These are phyloP conservation scores for Fulmarus glacialis DNA, from an alignment of 2,113 vertebrate species.

Conservation along the genomic window DNA sequence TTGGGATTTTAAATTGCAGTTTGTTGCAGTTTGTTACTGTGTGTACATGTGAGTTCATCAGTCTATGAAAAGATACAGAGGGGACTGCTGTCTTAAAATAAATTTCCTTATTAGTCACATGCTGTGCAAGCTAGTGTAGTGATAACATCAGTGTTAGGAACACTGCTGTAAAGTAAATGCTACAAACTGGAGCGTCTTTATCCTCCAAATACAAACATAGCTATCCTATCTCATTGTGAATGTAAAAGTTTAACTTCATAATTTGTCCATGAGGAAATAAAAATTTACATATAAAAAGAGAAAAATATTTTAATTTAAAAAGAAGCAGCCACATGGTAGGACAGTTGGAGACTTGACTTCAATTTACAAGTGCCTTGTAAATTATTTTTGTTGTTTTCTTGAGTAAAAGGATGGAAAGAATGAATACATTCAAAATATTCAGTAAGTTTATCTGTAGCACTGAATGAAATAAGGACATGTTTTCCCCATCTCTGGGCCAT, in stretches of 20 bases:
- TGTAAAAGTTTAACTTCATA: not conserved
- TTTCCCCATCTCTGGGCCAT: not conserved
- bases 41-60: not conserved
- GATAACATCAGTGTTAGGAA: not conserved
- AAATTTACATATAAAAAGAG: not conserved
- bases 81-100: conserved; percentile 8
- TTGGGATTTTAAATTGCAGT: conserved; percentile 4
- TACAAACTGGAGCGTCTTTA: not conserved
- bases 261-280: not conserved
- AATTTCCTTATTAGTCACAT: conserved; percentile 46
- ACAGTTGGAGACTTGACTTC: not conserved
- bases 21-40: not conserved
- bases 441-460: not conserved
- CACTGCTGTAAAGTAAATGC: not conserved
- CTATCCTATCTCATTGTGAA: not conserved
- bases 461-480: not conserved
- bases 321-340: not conserved
- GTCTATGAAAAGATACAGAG: not conserved
- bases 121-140: not conserved
- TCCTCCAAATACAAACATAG: not conserved
- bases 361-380: not conserved
- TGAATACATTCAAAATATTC: not conserved
- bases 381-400: not conserved
- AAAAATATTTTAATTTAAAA: not conserved
- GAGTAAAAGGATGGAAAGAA: not conserved